phyloP scores from a whole-genome alignment of 2,888 invertebrate genomes.

The Drosophila mimica region DNA sequence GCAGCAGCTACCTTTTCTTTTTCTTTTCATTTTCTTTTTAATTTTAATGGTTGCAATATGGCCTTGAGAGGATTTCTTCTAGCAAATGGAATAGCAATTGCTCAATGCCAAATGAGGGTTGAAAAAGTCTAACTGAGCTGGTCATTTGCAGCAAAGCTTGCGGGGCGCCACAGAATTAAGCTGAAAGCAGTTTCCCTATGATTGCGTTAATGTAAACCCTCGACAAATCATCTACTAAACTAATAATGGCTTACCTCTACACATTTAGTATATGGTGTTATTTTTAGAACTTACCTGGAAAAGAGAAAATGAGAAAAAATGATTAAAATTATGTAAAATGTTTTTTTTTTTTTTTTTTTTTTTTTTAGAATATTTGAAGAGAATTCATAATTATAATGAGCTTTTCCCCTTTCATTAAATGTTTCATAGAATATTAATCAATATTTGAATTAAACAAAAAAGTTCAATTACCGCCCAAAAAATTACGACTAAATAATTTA shows the following conservation, averaged over 20 bases:
- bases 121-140: background rate
- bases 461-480: too few relatives aligned
- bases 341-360: background rate
- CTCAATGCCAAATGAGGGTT: background rate
- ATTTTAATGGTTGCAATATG: conserved; percentile 17
- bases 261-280: background rate
- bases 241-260: background rate
- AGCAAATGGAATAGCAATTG: conserved; percentile 1
- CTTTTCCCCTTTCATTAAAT: background rate
- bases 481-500: background rate
- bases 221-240: background rate
- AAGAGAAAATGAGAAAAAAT: background rate
- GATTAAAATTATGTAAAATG: background rate
- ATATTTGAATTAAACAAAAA: background rate
- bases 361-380: background rate
- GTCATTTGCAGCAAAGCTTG: background rate
- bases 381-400: background rate
- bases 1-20: background rate
- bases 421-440: background rate
- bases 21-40: background rate
- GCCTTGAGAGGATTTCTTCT: conserved; percentile 1
- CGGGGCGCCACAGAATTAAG: background rate
- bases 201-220: background rate
- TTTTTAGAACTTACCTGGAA: conserved; percentile 4
- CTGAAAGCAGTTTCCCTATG: background rate